Base-by-base conservation (phyloP, 2,797 vertebrate genomes). In the Sebastes reedi region DNA sequence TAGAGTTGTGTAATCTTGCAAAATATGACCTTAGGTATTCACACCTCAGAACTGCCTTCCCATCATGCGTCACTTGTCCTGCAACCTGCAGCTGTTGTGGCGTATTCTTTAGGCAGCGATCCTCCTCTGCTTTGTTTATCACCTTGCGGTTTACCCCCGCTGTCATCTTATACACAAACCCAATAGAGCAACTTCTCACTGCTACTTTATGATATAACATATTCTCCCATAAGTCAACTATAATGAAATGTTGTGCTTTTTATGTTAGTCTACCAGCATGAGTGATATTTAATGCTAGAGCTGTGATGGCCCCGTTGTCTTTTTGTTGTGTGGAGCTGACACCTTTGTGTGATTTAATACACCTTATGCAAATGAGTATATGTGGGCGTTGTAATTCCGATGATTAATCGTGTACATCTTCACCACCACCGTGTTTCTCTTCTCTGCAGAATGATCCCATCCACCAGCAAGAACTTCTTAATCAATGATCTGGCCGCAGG, bases 401-500 rank as follows among this genome's bases (percentile, higher is more conserved):
- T 77, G 82, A 91, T 87, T 82, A 82, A 87, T 81, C 59, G 25
- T 85, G 71, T 22, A 24, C 65, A 58, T 88, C 72, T 75, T 90
- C 68, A 88, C 52, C 69, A 25, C 39, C 13, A 13, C 64, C 75
- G 0, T 85, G 60, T 89, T 69, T 88, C 82, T 74, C 82, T 61
- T 73, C 83, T 77, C 72, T 52, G 30, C 89, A 98, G 97, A 92
- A 98, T 98, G 97, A 98, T 98, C 78, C 97, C 97, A 2, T 97
- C 97, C 1, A 96, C 95, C 87, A 98, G 94, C 90, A 97, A 97
- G 92, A 97, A 96, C 70, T 98, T 98, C 93, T 82, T 96, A 89
- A 97, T 98, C 91, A 98, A 97, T 4, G 97, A 98, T 79, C 93
- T 98, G 91, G 97, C 97, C 0, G 97, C 96, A 0, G 97, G 97